A percentile compares a stretch with the other conserved stretches of the same genome.
Evolutionary conservation across 1,140 invertebrate species (phyloP).

Genomic region (Aphidius ervi): DNA sequence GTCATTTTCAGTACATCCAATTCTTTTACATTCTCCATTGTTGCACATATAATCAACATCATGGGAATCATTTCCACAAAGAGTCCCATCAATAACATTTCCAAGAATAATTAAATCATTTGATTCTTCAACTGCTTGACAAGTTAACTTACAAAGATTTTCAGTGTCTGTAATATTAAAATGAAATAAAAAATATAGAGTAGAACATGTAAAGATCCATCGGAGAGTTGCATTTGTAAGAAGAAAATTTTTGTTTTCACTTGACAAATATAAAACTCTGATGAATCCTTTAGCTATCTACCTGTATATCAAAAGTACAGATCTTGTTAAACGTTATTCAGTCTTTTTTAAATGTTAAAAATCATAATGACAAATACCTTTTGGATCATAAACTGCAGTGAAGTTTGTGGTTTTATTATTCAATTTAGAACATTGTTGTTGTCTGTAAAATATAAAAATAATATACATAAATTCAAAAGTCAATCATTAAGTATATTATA

Average conservation of each 20-base stretch:
- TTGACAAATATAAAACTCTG: too few relatives aligned
- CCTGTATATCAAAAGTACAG: too few relatives aligned
- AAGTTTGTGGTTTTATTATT: slow-evolving; percentile 71
- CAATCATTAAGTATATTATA: too few relatives aligned
- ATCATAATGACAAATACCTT: slow-evolving; percentile 69
- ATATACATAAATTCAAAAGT: too few relatives aligned
- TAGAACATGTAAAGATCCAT: too few relatives aligned
- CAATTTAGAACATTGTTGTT: slow-evolving; percentile 73
- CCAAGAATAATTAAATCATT: slow-evolving; percentile 73
- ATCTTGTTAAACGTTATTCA: neutral
- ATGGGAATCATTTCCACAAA: slow-evolving; percentile 62
- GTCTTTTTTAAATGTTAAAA: slow-evolving; percentile 63
- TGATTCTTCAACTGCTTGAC: slow-evolving; percentile 47
- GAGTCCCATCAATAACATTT: slow-evolving; percentile 84
- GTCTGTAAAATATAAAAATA: slow-evolving; percentile 52
- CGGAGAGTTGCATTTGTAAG: too few relatives aligned
- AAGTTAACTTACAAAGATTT: slow-evolving; percentile 85
- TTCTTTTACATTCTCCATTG: slow-evolving; percentile 78
- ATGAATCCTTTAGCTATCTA: too few relatives aligned
- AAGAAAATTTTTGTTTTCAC: too few relatives aligned
- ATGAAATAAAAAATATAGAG: too few relatives aligned
- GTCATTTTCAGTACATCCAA: slow-evolving; percentile 70
- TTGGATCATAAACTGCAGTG: slow-evolving; percentile 56
- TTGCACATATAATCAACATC: slow-evolving; percentile 81
- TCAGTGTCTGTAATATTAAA: slow-evolving; percentile 42